Percentiles rank a stretch among this genome's conserved stretches.
These are phyloP conservation scores for Phocoena phocoena DNA, from an alignment of 2,113 vertebrate genomes.

Conservation along the genomic window DNA sequence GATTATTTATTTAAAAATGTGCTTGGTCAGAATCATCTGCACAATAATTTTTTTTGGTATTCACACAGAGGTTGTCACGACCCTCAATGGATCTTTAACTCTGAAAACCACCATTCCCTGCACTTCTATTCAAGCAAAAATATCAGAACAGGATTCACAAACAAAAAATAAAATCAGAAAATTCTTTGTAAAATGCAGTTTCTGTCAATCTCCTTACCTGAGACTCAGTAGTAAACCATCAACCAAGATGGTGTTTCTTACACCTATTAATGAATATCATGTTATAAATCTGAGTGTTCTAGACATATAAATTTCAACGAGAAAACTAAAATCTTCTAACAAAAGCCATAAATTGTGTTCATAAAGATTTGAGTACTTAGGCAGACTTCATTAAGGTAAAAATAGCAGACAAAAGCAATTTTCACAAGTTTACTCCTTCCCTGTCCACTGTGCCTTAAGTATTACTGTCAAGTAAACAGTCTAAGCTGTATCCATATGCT, in stretches of 20 bases:
- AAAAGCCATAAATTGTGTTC: background rate
- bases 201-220: constrained; percentile 32
- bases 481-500: background rate
- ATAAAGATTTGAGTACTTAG: background rate
- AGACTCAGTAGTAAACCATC: background rate
- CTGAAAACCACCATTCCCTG: background rate
- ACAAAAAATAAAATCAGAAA: constrained; percentile 23
- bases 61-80: background rate
- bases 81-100: background rate
- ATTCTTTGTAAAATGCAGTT: background rate
- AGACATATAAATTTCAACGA: background rate
- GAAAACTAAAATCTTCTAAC: background rate
- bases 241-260: constrained; percentile 17
- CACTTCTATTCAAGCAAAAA: background rate
- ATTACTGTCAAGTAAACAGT: background rate
- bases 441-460: background rate
- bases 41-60: background rate
- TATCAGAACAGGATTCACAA: background rate
- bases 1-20: background rate
- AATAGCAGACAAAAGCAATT: background rate
- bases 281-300: background rate
- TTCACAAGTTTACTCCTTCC: background rate
- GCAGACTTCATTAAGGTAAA: background rate
- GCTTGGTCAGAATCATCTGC: background rate
- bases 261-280: background rate